Evolutionary conservation across 2,888 invertebrate species (phyloP).

Genomic region (Chouioia cunea): DNA sequence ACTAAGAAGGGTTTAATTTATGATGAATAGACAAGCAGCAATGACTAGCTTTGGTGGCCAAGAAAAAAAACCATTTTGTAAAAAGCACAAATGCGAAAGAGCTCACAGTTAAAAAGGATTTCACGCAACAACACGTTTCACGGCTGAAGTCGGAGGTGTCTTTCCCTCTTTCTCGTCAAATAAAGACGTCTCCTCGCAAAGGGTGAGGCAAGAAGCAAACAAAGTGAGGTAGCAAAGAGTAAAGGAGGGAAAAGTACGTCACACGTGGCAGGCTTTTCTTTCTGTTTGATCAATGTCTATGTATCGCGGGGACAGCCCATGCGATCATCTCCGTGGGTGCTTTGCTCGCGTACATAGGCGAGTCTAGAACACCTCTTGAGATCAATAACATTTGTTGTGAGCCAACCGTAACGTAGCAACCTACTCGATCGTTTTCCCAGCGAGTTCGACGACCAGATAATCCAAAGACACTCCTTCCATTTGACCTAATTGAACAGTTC

Average conservation of each 20-base stretch:
- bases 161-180: not conserved
- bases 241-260: no score
- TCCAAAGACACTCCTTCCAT: slow-evolving; percentile 24
- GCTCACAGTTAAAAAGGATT: not conserved
- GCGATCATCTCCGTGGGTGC: slow-evolving; percentile 19
- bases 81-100: slow-evolving; percentile 2
- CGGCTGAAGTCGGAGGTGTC: not conserved
- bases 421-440: not conserved
- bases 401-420: slow-evolving; percentile 61
- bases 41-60: no score
- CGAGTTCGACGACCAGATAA: slow-evolving; percentile 44
- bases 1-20: no score
- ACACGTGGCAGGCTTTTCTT: no score
- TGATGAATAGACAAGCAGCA: no score
- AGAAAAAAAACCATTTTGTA: not conserved
- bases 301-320: not conserved
- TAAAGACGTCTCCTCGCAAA: not conserved
- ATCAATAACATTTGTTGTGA: slow-evolving; percentile 65
- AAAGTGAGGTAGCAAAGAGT: not conserved
- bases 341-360: slow-evolving; percentile 2
- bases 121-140: slow-evolving; percentile 9
- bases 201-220: not conserved
- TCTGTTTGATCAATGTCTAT: slow-evolving; percentile 42
- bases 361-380: slow-evolving; percentile 28
- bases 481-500: slow-evolving; percentile 25